phyloP scores from a whole-genome alignment of 2,113 vertebrate species.

The Polypterus bichir region DNA sequence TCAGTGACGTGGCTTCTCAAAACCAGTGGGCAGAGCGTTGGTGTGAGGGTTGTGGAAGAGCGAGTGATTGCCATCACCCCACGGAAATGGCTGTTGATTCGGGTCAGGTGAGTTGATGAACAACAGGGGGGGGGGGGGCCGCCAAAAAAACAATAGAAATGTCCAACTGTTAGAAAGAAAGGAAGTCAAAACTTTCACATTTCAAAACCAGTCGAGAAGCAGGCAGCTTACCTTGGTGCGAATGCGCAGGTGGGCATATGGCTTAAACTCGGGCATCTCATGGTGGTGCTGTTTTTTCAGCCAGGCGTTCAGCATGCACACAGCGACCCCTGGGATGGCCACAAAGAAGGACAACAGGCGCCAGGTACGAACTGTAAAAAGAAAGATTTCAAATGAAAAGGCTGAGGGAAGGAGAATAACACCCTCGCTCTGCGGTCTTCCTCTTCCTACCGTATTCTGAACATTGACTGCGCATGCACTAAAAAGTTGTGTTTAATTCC shows the following conservation, averaged over 20 bases:
- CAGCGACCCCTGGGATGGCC: conserved; percentile 45
- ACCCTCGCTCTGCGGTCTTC: too few relatives aligned
- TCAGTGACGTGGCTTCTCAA: conserved; percentile 46
- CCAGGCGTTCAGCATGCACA: conserved; percentile 49
- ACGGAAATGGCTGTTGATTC: conserved; percentile 56
- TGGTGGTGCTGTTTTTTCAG: conserved; percentile 39
- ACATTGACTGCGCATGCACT: too few relatives aligned
- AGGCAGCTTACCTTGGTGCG: conserved; percentile 55
- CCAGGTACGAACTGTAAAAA: conserved; percentile 53
- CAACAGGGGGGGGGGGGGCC: background rate
- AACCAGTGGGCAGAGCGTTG: conserved; percentile 69
- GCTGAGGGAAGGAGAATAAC: too few relatives aligned
- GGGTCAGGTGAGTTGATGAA: conserved; percentile 9
- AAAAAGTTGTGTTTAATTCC: too few relatives aligned
- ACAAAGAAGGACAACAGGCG: conserved; percentile 51
- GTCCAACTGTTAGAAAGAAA: background rate
- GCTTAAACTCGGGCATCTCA: conserved; percentile 39
- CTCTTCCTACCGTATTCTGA: too few relatives aligned
- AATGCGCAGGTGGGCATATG: conserved; percentile 44
- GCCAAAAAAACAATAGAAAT: too few relatives aligned
- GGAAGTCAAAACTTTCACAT: background rate
- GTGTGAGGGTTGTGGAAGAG: conserved; percentile 69
- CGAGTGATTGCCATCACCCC: conserved; percentile 77
- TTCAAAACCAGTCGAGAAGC: background rate
- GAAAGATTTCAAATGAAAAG: background rate